These are phyloP conservation scores for Drosophila fulvimacula DNA, from an alignment of 2,888 invertebrate genomes.

Conservation along the genomic window DNA sequence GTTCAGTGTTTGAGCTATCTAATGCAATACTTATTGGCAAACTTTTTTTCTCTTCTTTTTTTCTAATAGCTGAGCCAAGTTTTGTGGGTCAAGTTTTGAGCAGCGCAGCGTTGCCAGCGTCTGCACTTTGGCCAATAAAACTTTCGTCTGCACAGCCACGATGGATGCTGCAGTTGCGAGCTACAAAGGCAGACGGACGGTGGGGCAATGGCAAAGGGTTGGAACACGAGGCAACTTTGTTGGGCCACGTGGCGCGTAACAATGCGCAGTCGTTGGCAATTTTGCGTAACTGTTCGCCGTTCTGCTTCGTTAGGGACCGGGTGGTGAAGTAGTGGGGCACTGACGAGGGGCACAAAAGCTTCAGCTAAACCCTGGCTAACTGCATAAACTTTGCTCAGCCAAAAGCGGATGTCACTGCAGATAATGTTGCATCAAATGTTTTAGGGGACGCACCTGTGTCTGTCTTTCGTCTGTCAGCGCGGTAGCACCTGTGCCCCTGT, in stretches of 20 bases:
- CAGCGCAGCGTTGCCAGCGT: slow-evolving; percentile 35
- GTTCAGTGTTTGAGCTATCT: slow-evolving; percentile 27
- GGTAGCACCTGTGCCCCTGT: slow-evolving; percentile 18
- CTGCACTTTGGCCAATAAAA: slow-evolving; percentile 73
- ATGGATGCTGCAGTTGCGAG: slow-evolving; percentile 37
- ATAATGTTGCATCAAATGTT: slow-evolving; percentile 70
- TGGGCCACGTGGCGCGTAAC: slow-evolving; percentile 74
- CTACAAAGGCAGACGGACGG: not conserved
- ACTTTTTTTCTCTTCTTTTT: slow-evolving; percentile 41
- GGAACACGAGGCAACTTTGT: slow-evolving; percentile 54
- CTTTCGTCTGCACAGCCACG: slow-evolving; percentile 50
- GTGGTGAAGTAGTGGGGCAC: not conserved
- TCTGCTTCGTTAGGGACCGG: slow-evolving; percentile 69
- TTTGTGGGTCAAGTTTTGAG: slow-evolving; percentile 68
- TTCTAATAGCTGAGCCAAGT: slow-evolving; percentile 47
- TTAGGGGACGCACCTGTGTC: slow-evolving; percentile 49
- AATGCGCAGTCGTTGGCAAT: slow-evolving; percentile 76
- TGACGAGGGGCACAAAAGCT: slow-evolving; percentile 4
- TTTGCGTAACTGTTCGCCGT: slow-evolving; percentile 76
- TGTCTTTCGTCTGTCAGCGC: slow-evolving; percentile 36
- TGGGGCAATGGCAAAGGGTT: not conserved
- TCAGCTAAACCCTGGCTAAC: slow-evolving; percentile 13
- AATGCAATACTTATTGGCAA: slow-evolving; percentile 65
- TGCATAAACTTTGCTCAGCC: slow-evolving; percentile 62
- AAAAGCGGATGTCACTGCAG: slow-evolving; percentile 69